Evolutionary conservation across 1,140 invertebrate species (phyloP).

Genomic region (Stegodyphus mimosarum): DNA sequence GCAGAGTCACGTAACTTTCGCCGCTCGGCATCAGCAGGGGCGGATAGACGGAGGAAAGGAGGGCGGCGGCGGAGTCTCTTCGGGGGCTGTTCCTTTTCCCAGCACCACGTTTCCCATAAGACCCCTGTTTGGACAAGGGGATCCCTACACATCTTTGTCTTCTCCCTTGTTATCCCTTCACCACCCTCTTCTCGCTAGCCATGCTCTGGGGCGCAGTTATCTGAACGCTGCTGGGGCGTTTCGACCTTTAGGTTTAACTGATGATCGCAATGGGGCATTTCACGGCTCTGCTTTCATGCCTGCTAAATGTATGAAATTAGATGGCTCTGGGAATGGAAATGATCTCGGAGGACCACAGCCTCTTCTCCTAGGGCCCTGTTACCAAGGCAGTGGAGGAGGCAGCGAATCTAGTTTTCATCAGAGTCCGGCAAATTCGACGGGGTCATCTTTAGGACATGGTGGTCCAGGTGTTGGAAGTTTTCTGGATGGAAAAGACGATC

Average conservation of each 20-base stretch:
- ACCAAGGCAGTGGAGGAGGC: slow-evolving; percentile 64
- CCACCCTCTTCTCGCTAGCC: slow-evolving; percentile 72
- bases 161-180: slow-evolving; percentile 27
- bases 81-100: slow-evolving; percentile 1
- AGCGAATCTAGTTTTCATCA: slow-evolving; percentile 28
- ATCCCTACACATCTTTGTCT: slow-evolving; percentile 16
- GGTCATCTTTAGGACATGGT: slow-evolving; percentile 68
- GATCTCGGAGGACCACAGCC: slow-evolving; percentile 63
- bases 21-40: neutral
- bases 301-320: slow-evolving; percentile 71
- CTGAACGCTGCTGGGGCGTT: slow-evolving; percentile 72
- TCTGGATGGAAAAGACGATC: slow-evolving; percentile 65
- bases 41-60: slow-evolving; percentile 79
- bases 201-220: slow-evolving; percentile 68
- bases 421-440: slow-evolving; percentile 60
- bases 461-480: slow-evolving; percentile 65
- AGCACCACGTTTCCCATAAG: slow-evolving; percentile 78
- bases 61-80: slow-evolving; percentile 30
- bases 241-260: slow-evolving; percentile 64
- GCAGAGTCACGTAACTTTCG: slow-evolving; percentile 50
- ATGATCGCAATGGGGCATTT: slow-evolving; percentile 41
- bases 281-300: slow-evolving; percentile 64
- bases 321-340: slow-evolving; percentile 42
- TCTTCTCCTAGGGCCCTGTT: slow-evolving; percentile 69
- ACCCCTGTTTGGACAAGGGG: slow-evolving; percentile 67